Evolutionary conservation across 2,888 invertebrate species (phyloP), one percentile per base, ranked within the genome.

Genomic region (Leptopilina syphax): DNA sequence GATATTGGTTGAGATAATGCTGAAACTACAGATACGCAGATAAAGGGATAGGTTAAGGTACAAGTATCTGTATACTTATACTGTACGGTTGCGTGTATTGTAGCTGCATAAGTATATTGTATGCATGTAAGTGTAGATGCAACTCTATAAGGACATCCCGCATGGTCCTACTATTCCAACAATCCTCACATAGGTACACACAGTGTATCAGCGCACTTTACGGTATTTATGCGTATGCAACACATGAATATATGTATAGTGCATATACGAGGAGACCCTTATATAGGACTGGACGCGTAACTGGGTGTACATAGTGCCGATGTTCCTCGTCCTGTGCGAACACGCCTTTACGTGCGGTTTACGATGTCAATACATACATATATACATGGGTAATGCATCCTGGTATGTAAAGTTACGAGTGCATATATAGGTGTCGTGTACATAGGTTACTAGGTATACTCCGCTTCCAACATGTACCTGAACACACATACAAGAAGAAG

Each of bases 341-440:
- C 83, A 83, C 84, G 81, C 83, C 82, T 84, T 84, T 84, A 83
- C 83, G 83, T 83, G 82, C 84, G 84, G 81, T 83, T 84, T 83
- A 84, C 84, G 82, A 83, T 83, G 83, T 82, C 81, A 84, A 84
- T 80, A 83, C 83, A 81, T 82, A 82, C 82, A 82, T 67, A 67
- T 78, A 60, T 78, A 57, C 66, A 67, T 77, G 63, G 63, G 76
- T 66, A 66, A 68, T 68, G 78, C 66, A 78, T 78, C 68, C 78
- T 68, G 78, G 54, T 78, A 78, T 78, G 78, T 78, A 68, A 78
- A 78, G 78, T 78, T 68, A 78, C 78, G 78, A 78, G 57, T 57
- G 68, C 65, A 66, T 77, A 65, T 34, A 66, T 77, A 66, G 65
- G 65, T 77, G 66, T 66, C 44, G 65, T 77, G 65, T 77, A 77